Evolutionary conservation across 2,113 vertebrate species (phyloP).

Genomic region (cat (Felis catus)): DNA sequence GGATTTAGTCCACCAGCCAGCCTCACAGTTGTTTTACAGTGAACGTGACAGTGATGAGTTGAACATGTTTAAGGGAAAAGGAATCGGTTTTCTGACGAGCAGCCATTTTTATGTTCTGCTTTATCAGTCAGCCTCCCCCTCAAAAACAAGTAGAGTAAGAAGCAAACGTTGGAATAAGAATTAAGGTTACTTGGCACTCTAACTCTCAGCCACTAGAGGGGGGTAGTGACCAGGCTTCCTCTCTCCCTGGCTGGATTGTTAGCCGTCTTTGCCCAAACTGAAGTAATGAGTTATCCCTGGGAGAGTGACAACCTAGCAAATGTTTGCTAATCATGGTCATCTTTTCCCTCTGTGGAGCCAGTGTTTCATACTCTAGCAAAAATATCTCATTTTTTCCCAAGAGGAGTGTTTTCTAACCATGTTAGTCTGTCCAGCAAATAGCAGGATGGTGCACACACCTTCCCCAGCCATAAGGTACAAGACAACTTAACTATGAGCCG

Average conservation of each 20-base stretch:
- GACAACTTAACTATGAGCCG: neutral
- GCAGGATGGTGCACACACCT: neutral
- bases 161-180: neutral
- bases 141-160: neutral
- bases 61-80: neutral
- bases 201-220: constrained; percentile 68
- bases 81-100: neutral
- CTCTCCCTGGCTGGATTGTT: neutral
- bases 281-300: neutral
- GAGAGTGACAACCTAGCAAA: neutral
- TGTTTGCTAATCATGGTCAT: neutral
- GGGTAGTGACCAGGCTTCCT: constrained; percentile 20
- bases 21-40: neutral
- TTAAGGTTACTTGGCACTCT: neutral
- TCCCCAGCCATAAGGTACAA: neutral
- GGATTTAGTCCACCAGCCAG: neutral
- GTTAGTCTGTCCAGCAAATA: neutral
- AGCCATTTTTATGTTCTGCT: neutral
- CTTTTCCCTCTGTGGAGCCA: neutral
- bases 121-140: neutral
- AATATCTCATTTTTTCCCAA: neutral
- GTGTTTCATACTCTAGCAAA: neutral
- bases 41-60: neutral
- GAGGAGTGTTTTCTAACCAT: neutral
- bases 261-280: neutral